A percentile compares a stretch with the other conserved stretches of the same genome.
phyloP scores from a whole-genome alignment of 1,140 invertebrate species.

The Camponotus floridanus region DNA sequence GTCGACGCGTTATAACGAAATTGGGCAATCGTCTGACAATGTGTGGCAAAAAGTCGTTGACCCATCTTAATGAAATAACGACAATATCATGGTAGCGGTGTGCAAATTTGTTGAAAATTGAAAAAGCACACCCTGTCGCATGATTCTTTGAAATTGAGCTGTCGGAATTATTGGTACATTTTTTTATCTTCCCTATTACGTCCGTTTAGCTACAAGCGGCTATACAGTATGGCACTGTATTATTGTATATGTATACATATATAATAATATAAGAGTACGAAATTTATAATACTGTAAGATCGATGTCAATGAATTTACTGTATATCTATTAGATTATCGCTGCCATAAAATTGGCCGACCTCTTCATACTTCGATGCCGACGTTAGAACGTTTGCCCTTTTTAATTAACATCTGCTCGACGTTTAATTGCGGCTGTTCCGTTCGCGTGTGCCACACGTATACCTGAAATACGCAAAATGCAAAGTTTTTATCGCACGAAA shows the following conservation, averaged over 20 bases:
- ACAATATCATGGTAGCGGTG: neutral
- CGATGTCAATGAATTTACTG: constrained; percentile 2
- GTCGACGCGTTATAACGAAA: neutral
- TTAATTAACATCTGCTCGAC: constrained; percentile 88
- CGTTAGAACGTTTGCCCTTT: constrained; percentile 88
- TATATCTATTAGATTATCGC: too few relatives aligned
- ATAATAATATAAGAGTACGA: neutral
- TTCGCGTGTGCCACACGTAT: constrained; percentile 98
- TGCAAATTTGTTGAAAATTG: neutral
- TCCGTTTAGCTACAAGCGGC: constrained; percentile 33
- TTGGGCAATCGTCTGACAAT: too few relatives aligned
- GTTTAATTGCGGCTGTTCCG: constrained; percentile 92
- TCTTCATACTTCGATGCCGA: constrained; percentile 91
- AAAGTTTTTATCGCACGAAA: neutral
- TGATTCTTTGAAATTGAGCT: neutral
- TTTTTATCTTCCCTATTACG: neutral
- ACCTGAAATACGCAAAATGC: constrained; percentile 86
- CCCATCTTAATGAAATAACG: neutral
- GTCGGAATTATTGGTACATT: neutral
- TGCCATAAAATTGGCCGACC: constrained; percentile 11
- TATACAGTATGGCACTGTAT: constrained; percentile 57
- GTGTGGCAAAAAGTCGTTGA: neutral
- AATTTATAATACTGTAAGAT: neutral
- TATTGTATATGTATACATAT: constrained; percentile 3
- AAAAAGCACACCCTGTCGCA: constrained; percentile 35